Percentiles rank a stretch among this genome's conserved stretches.
Evolutionary conservation across 2,888 invertebrate genomes (phyloP).

Genomic region (Peribatodes rhomboidaria): DNA sequence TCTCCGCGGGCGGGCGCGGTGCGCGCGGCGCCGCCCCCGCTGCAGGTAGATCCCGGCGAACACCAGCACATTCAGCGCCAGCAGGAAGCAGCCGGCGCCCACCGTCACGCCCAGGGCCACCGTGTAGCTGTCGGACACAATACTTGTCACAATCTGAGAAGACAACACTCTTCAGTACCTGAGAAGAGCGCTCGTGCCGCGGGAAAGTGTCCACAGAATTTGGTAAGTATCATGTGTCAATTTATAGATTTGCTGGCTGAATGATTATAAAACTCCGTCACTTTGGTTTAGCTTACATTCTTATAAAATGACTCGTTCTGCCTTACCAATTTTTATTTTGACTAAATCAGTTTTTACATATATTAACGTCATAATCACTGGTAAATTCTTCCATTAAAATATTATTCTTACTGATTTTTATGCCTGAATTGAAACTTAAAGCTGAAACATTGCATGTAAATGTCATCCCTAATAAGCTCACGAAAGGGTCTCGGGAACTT

Average conservation of each 20-base stretch:
- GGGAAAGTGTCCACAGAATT: no score
- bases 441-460: neutral
- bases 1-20: constrained; percentile 61
- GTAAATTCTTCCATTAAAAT: no score
- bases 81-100: constrained; percentile 90
- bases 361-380: no score
- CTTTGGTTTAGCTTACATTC: no score
- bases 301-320: no score
- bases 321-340: no score
- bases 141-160: neutral
- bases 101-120: constrained; percentile 92
- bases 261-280: no score
- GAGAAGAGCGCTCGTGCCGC: neutral
- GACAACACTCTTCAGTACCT: constrained; percentile 1
- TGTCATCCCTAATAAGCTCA: neutral
- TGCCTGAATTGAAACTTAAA: neutral
- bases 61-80: constrained; percentile 90
- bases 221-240: no score
- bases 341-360: no score
- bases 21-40: constrained; percentile 85
- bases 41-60: constrained; percentile 93
- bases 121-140: constrained; percentile 86
- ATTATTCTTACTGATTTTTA: no score
- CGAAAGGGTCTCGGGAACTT: neutral
- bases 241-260: no score